Evolutionary conservation across 2,797 vertebrate species (phyloP).

Genomic region (Argentina silus): DNA sequence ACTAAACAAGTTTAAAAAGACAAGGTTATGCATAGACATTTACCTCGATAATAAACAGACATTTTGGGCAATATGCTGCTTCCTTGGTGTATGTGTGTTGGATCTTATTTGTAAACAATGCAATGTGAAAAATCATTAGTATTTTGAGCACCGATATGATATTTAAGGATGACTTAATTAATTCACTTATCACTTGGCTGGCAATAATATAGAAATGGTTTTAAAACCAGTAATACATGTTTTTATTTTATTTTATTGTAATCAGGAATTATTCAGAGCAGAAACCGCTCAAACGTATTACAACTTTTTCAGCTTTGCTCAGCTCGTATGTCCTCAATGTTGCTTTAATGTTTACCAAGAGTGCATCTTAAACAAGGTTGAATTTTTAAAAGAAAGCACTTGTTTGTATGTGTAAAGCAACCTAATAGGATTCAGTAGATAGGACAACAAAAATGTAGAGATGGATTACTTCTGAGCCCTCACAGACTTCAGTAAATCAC

Average conservation of each 20-base stretch:
- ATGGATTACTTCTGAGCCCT: slow-evolving; percentile 46
- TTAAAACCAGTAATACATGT: neutral
- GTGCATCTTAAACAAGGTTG: slow-evolving; percentile 58
- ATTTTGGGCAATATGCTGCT: slow-evolving; percentile 70
- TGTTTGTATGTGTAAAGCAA: slow-evolving; percentile 13
- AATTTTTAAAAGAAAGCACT: slow-evolving; percentile 36
- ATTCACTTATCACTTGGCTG: slow-evolving; percentile 53
- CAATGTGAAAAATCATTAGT: slow-evolving; percentile 59
- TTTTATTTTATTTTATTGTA: slow-evolving; percentile 8
- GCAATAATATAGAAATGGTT: neutral
- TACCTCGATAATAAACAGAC: slow-evolving; percentile 74
- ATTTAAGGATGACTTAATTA: slow-evolving; percentile 54
- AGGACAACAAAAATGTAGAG: neutral
- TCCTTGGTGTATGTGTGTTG: slow-evolving; percentile 69
- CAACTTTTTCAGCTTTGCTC: slow-evolving; percentile 53
- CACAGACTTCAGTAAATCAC: slow-evolving; percentile 59
- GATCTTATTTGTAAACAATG: slow-evolving; percentile 59
- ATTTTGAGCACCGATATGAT: slow-evolving; percentile 22
- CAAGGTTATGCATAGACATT: slow-evolving; percentile 40
- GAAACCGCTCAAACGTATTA: slow-evolving; percentile 55
- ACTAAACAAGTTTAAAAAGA: slow-evolving; percentile 36
- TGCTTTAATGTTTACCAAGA: slow-evolving; percentile 67
- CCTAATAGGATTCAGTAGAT: slow-evolving; percentile 24
- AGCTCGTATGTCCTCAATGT: slow-evolving; percentile 54
- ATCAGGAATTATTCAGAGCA: neutral